Evolutionary conservation across 2,888 invertebrate genomes (phyloP), one percentile per base, ranked within the genome.

Genomic region (Caenorhabditis plicata): DNA sequence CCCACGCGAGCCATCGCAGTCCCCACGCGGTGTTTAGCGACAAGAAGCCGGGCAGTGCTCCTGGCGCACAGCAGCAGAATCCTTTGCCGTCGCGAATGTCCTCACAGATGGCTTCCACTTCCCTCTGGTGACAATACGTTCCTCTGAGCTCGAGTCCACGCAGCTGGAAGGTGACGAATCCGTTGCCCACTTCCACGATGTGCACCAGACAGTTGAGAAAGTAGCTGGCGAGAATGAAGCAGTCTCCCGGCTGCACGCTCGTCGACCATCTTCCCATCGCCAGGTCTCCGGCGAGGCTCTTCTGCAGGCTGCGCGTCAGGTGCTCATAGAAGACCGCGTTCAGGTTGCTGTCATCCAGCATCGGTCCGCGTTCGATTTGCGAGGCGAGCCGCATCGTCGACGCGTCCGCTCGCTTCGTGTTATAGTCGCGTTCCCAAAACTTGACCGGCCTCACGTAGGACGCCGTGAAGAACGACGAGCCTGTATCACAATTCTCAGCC

Each of bases 291-390:
- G 70, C 94, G 5, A 98, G 85, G 27, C 92, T 92, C 82, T 93
- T 92, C 81, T 98, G 96, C 2, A 70, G 54, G 35, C 60, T 62
- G 42, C 95, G 87, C 0, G 96, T 96, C 44, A 98, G 85, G 82
- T 98, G 98, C 83, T 98, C 98, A 82, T 98, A 98, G 85, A 99
- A 99, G 80, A 99, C 95, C 1, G 95, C 94, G 83, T 98, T 99
- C 46, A 98, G 83, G 83, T 98, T 98, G 83, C 95, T 95, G 82
- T 98, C 96, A 48, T 80, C 80, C 47, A 73, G 43, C 72, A 75
- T 72, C n/a, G 80, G 75, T 15, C 94, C 94, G 40, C 94, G 86
- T 70, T 98, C 96, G 41, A 98, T 83, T 81, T 98, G 96, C 17
- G 92, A 91, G 0, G 68, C 56, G 3, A 98, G 86, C 19, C 95